Conservation (phyloP, 2,888 invertebrate species). For the Cephonodes hylas region DNA sequence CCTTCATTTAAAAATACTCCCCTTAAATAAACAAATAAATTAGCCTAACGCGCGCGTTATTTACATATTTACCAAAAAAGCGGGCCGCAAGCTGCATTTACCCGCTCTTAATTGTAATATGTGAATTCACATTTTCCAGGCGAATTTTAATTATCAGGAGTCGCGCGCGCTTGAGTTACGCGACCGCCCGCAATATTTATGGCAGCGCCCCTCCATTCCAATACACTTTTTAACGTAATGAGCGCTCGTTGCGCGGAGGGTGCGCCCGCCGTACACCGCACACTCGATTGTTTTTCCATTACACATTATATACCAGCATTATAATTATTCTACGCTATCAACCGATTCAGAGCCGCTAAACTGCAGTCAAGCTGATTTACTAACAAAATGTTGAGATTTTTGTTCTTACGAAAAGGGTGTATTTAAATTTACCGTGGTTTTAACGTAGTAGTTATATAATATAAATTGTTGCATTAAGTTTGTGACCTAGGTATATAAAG, state of each 20-base stretch:
- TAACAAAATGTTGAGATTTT: not conserved
- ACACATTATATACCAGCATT: conserved; percentile 12
- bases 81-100: conserved; percentile 63
- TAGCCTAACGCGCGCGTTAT: conserved; percentile 37
- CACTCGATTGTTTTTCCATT: conserved; percentile 14
- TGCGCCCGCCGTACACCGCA: conserved; percentile 35
- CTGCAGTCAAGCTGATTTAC: not conserved
- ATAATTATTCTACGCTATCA: not conserved
- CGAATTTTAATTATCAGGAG: conserved; percentile 81
- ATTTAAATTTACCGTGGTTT: not conserved
- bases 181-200: conserved; percentile 82
- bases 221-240: conserved; percentile 81
- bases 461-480: too few relatives aligned
- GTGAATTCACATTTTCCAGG: conserved; percentile 76
- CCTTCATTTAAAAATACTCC: not conserved
- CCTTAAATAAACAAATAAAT: conserved; percentile 21
- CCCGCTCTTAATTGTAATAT: conserved; percentile 79
- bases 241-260: conserved; percentile 61
- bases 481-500: too few relatives aligned
- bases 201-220: conserved; percentile 70
- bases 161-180: conserved; percentile 77
- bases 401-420: not conserved
- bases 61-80: conserved; percentile 56
- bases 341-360: conserved; percentile 19
- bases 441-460: too few relatives aligned